phyloP scores from a whole-genome alignment of 1,140 invertebrate species.

The Delia radicum region DNA sequence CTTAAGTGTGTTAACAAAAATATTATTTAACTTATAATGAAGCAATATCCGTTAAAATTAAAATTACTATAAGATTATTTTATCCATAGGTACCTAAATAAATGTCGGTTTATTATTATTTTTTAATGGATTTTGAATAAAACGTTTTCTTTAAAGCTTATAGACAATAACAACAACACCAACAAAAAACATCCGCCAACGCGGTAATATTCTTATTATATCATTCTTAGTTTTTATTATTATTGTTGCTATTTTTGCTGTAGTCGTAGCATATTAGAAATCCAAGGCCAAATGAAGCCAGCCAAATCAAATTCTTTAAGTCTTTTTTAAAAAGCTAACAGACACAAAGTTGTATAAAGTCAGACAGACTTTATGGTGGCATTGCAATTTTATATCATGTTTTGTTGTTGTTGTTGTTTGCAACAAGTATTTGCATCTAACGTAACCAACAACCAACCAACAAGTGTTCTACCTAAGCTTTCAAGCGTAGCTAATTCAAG shows the following conservation, averaged over 20 bases:
- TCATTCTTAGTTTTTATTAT: not conserved
- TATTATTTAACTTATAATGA: too few relatives aligned
- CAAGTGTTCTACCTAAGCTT: not conserved
- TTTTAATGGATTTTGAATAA: not conserved
- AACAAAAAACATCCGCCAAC: not conserved
- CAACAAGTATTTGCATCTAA: conserved; percentile 4
- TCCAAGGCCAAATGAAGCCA: conserved; percentile 1
- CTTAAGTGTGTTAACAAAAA: too few relatives aligned
- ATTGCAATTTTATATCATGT: not conserved
- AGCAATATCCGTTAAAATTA: not conserved
- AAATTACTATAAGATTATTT: not conserved
- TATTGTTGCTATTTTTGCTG: not conserved
- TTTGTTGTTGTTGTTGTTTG: not conserved
- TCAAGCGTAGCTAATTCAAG: not conserved
- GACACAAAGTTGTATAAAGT: not conserved
- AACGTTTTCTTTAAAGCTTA: not conserved
- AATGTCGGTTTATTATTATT: not conserved
- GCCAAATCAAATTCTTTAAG: not conserved
- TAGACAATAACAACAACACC: not conserved
- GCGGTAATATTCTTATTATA: not conserved
- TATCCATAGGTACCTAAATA: not conserved
- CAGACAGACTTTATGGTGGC: not conserved
- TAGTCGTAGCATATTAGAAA: not conserved
- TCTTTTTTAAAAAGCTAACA: not conserved
- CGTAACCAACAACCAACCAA: not conserved